Evolutionary conservation across 23 tunicate genomes (phyloP).

Genomic region (Halocynthia aurantium): DNA sequence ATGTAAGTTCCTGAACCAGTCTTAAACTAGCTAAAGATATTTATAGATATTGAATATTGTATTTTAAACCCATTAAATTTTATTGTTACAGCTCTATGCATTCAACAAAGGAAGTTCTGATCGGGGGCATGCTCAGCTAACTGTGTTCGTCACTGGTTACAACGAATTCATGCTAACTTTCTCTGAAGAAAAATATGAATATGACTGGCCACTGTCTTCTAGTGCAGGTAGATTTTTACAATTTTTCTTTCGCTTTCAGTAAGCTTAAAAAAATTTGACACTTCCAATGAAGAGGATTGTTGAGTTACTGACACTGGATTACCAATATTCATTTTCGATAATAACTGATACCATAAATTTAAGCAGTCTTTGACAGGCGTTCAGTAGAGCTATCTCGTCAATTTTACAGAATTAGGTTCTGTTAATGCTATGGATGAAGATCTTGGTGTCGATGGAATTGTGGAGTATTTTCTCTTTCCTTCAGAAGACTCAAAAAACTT

Average conservation of each 20-base stretch:
- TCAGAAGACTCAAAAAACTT: conserved; percentile 42
- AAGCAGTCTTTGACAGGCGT: no score
- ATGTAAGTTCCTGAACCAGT: conserved; percentile 14
- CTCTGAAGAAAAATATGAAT: not conserved
- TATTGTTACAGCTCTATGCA: not conserved
- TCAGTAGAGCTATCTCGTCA: no score
- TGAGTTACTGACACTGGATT: no score
- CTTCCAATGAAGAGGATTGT: no score
- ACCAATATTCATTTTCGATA: no score
- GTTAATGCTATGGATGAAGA: conserved; percentile 58
- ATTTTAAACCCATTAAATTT: not conserved
- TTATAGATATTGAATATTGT: not conserved
- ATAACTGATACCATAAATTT: no score
- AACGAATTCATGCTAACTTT: conserved; percentile 57
- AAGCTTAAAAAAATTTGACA: no score
- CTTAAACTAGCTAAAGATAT: no score
- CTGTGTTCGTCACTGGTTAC: conserved; percentile 25
- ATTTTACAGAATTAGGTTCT: not conserved
- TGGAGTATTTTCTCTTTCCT: conserved; percentile 25
- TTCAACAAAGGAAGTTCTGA: no score
- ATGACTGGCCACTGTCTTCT: not conserved
- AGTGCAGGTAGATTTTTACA: not conserved
- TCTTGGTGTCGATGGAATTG: conserved; percentile 35
- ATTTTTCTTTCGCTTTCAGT: not conserved
- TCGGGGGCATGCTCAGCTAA: conserved; percentile 1